phyloP scores from a whole-genome alignment of 2,888 invertebrate species.

The Himalopsyche anomala region DNA sequence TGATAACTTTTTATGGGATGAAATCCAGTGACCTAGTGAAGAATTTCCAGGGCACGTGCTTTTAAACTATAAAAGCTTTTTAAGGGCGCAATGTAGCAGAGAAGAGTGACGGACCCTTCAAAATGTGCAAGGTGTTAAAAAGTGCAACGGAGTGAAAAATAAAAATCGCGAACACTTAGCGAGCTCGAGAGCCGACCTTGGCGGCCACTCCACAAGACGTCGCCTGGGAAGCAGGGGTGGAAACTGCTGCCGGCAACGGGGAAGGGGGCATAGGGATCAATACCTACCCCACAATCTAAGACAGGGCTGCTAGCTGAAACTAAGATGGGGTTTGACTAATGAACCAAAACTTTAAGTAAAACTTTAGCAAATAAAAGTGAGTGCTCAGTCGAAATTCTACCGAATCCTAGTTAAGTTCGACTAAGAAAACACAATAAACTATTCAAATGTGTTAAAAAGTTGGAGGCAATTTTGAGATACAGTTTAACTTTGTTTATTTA shows the following conservation, averaged over 20 bases:
- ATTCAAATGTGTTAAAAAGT: too few relatives aligned
- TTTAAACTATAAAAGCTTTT: conserved; percentile 6
- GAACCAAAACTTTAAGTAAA: conserved; percentile 9
- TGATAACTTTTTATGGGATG: too few relatives aligned
- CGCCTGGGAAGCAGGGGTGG: conserved; percentile 40
- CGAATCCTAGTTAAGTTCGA: neutral
- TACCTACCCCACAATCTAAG: conserved; percentile 35
- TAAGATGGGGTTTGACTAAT: conserved; percentile 22
- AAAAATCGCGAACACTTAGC: conserved; percentile 37
- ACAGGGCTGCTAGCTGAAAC: conserved; percentile 23
- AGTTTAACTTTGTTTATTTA: too few relatives aligned
- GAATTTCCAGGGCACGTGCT: neutral
- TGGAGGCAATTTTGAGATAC: too few relatives aligned
- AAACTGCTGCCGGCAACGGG: neutral
- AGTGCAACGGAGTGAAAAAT: conserved; percentile 24
- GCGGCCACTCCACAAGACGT: conserved; percentile 35
- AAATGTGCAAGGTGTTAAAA: conserved; percentile 40
- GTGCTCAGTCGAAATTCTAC: conserved; percentile 3
- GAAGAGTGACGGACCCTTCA: conserved; percentile 7
- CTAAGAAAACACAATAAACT: neutral
- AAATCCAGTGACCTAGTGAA: neutral
- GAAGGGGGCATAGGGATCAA: conserved; percentile 23
- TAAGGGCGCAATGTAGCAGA: neutral
- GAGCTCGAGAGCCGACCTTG: conserved; percentile 23
- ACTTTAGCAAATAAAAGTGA: conserved; percentile 21